Conservation (phyloP, 2,113 vertebrate species). For the Rhagologus leucostigma region DNA sequence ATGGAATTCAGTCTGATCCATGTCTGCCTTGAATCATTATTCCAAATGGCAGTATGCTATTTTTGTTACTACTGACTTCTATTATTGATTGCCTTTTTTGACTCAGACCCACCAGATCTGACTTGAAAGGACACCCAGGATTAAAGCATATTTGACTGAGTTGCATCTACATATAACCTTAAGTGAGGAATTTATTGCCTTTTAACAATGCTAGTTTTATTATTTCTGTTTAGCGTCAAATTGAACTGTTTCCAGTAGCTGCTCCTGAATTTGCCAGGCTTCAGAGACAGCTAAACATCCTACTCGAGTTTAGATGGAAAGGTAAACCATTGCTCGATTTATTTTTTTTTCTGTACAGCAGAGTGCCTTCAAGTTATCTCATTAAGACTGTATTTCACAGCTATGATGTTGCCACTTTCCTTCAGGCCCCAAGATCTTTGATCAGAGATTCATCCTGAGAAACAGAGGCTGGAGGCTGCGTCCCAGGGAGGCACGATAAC, state of each 20-base stretch:
- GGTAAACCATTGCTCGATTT: neutral
- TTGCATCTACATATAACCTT: neutral
- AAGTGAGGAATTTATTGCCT: neutral
- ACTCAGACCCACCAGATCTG: neutral
- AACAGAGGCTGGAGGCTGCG: neutral
- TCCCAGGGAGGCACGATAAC: neutral
- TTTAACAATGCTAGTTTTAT: neutral
- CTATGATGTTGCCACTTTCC: neutral
- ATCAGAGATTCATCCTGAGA: neutral
- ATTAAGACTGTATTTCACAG: constrained; percentile 1
- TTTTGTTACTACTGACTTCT: neutral
- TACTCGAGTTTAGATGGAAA: neutral
- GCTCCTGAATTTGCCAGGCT: neutral
- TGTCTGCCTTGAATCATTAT: neutral
- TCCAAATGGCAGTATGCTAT: neutral
- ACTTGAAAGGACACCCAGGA: no score
- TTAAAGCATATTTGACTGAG: neutral
- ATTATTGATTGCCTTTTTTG: neutral
- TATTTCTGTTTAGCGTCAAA: constrained; percentile 6
- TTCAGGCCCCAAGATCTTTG: neutral
- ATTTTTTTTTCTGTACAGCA: neutral
- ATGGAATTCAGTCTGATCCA: neutral
- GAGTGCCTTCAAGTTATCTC: neutral
- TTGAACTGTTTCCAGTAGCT: neutral
- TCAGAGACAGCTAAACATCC: neutral